Percentiles rank a stretch among this genome's conserved stretches.
phyloP scores from a whole-genome alignment of 2,113 vertebrate species.

The Patagioenas fasciata region DNA sequence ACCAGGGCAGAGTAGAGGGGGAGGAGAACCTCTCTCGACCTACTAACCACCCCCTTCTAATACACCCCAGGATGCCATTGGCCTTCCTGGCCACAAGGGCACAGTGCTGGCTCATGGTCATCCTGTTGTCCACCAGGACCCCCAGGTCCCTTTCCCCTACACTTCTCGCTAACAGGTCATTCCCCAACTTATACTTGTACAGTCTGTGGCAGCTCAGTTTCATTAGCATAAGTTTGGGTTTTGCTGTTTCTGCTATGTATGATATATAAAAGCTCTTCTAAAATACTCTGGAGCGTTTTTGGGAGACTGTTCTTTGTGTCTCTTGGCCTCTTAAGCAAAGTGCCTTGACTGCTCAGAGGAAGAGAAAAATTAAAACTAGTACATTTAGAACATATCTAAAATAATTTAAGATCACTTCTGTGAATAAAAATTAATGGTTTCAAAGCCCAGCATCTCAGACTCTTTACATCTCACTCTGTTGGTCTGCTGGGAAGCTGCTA shows the following conservation, averaged over 20 bases:
- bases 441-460: neutral
- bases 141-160: too few species aligned
- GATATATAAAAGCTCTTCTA: neutral
- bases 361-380: neutral
- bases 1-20: too few species aligned
- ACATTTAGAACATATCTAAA: neutral
- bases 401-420: neutral
- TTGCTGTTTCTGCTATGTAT: neutral
- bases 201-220: neutral
- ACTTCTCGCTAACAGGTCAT: too few species aligned
- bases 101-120: too few species aligned
- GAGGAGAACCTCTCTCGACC: too few species aligned
- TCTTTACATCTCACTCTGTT: neutral
- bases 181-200: too few species aligned
- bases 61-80: too few species aligned
- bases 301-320: neutral
- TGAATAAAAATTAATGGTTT: neutral
- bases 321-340: neutral
- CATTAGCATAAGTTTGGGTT: neutral
- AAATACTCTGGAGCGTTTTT: neutral
- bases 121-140: too few species aligned
- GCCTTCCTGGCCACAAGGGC: too few species aligned
- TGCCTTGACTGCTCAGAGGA: neutral
- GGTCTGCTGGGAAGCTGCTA: neutral
- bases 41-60: too few species aligned